Conservation (phyloP, 2,797 vertebrate genomes). For the Poliocrania exsul region DNA sequence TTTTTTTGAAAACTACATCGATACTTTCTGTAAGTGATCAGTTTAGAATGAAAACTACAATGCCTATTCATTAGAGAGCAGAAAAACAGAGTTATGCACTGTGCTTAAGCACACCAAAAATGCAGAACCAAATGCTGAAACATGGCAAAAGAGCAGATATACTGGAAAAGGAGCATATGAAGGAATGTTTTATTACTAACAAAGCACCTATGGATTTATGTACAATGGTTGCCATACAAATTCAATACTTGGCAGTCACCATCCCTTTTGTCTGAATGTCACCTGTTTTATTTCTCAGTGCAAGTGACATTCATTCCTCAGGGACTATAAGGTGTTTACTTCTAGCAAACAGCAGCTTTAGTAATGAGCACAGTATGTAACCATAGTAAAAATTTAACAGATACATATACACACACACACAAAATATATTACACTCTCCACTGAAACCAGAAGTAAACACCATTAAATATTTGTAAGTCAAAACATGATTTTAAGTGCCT, state of each 20-base stretch:
- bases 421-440: slow-evolving; percentile 2
- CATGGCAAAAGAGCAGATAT: slow-evolving; percentile 42
- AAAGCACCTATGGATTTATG: neutral
- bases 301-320: slow-evolving; percentile 29
- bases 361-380: neutral
- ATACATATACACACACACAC: neutral
- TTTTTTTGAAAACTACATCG: neutral
- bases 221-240: neutral
- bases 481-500: slow-evolving; percentile 3
- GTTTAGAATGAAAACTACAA: slow-evolving; percentile 39
- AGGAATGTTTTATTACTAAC: slow-evolving; percentile 1
- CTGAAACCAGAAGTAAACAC: slow-evolving; percentile 63
- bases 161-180: slow-evolving; percentile 26
- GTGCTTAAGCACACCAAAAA: slow-evolving; percentile 44
- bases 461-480: neutral
- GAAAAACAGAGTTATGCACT: slow-evolving; percentile 18
- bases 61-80: slow-evolving; percentile 51
- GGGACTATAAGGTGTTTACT: slow-evolving; percentile 38
- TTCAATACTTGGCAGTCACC: neutral
- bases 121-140: slow-evolving; percentile 40
- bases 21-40: neutral
- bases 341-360: slow-evolving; percentile 41
- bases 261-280: slow-evolving; percentile 30
- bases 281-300: neutral
- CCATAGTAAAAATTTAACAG: neutral